Evolutionary conservation across 2,888 invertebrate genomes (phyloP).

Genomic region (Eumacrocentrus americanus): DNA sequence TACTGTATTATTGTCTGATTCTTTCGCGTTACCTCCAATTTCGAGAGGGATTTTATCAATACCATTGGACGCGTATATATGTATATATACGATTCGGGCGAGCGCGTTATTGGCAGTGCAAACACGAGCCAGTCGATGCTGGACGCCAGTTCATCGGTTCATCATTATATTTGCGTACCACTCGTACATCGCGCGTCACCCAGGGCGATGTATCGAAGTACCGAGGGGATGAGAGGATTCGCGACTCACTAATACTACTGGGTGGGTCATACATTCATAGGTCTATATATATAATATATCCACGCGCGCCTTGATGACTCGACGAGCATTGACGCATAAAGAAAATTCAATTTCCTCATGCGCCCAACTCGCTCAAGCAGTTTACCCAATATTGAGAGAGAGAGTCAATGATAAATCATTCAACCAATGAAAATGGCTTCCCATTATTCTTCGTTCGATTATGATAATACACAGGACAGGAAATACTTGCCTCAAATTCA

Average conservation of each 20-base stretch:
- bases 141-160: slow-evolving; percentile 29
- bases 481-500: neutral
- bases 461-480: no score
- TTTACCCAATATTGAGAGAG: neutral
- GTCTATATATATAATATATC: neutral
- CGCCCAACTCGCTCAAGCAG: neutral
- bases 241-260: slow-evolving; percentile 12
- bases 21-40: no score
- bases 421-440: neutral
- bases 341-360: slow-evolving; percentile 29
- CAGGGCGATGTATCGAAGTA: slow-evolving; percentile 19
- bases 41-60: no score
- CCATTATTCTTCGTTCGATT: no score
- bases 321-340: slow-evolving; percentile 3
- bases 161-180: slow-evolving; percentile 32
- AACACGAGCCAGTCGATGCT: slow-evolving; percentile 16
- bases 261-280: neutral
- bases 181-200: slow-evolving; percentile 2
- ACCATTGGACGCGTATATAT: no score
- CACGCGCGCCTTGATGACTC: slow-evolving; percentile 1
- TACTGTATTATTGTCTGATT: no score
- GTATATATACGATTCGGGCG: no score
- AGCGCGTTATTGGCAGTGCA: slow-evolving; percentile 17
- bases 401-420: slow-evolving; percentile 8
- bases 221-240: neutral